A percentile compares a stretch with the other conserved stretches of the same genome.
phyloP scores from a whole-genome alignment of 2,888 invertebrate genomes.

The Sphecodes monilicornis region DNA sequence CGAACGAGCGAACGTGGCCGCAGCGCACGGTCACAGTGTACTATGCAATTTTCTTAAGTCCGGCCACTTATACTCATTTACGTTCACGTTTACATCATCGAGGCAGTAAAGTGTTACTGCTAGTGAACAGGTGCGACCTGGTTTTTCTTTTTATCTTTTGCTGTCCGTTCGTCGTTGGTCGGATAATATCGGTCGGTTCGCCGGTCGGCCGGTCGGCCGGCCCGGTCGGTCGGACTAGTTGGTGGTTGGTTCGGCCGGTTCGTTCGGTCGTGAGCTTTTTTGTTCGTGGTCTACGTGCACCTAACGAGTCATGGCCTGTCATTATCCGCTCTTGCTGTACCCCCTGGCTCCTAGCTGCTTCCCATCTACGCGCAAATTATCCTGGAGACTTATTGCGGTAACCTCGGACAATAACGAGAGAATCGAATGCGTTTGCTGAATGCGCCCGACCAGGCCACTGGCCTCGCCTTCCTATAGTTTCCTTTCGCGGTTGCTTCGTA shows the following conservation, averaged over 20 bases:
- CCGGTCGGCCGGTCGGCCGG: conserved; percentile 49
- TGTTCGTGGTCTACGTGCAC: conserved; percentile 76
- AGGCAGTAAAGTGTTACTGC: conserved; percentile 82
- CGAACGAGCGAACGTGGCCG: conserved; percentile 31
- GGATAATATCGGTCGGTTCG: conserved; percentile 33
- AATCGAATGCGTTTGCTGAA: conserved; percentile 73
- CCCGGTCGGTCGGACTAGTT: conserved; percentile 46
- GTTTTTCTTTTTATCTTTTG: conserved; percentile 76
- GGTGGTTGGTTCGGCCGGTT: conserved; percentile 51
- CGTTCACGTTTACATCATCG: conserved; percentile 84
- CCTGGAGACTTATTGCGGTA: conserved; percentile 81
- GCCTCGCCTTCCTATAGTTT: conserved; percentile 44
- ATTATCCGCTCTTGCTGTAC: conserved; percentile 81
- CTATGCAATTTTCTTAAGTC: conserved; percentile 80
- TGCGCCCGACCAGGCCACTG: conserved; percentile 51
- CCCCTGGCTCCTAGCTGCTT: conserved; percentile 68
- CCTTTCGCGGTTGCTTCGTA: neutral
- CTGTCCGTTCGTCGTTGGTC: conserved; percentile 64
- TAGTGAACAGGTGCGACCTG: conserved; percentile 82
- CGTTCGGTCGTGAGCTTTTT: conserved; percentile 71
- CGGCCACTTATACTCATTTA: conserved; percentile 82
- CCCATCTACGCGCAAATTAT: conserved; percentile 79
- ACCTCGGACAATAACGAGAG: conserved; percentile 81
- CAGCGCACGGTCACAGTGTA: conserved; percentile 58
- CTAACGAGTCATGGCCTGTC: conserved; percentile 82